Evolutionary conservation across 1,140 invertebrate species (phyloP), one percentile per base, ranked within the genome.

Genomic region (Nephotettix cincticeps): DNA sequence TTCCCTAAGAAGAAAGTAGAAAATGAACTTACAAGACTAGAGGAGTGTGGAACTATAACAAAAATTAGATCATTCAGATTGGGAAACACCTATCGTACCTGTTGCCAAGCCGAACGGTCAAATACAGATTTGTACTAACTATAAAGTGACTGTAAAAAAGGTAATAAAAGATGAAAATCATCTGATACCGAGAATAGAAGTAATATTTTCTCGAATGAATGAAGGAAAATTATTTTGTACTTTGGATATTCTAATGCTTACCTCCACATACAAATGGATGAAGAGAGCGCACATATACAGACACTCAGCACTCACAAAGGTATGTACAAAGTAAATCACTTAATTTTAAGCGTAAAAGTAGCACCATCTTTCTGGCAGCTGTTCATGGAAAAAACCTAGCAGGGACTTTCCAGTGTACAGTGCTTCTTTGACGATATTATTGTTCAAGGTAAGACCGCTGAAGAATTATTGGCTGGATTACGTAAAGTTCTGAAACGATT

Each of bases 21-120:
- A 21, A 54, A 21, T 6, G 47, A 54, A 54, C 11, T 54, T 19
- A 21, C 13, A 54, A 11, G 47, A 11, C 28, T 25, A 19, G 30
- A 25, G 13, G 27, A 32, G 3, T 13, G 2, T 17, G 9, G 70
- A 6, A 68, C 72, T 2, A 71, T 77, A 0, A 72, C 45, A 21
- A 80, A 81, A 72, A 17, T 69, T n/a, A n/a, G 75, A 79, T 69
- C 77, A 76, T 21, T 72, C 56, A 51, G 75, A 74, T 23, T 83
- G 80, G 79, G 79, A 76, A 13, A 77, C 80, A 51, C 80, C 80
- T 0, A 74, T 76, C 30, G 81, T 83, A 13, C 76, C 78, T 4
- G 73, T 83, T 13, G 40, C 76, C 4, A 83, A 82, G 73, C 54
- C 73, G 14, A 73, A 80, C 68, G 76, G 76, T 30, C 64, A 56